These are phyloP conservation scores for Anticlea derivata DNA, from an alignment of 2,888 invertebrate species.

Conservation along the genomic window DNA sequence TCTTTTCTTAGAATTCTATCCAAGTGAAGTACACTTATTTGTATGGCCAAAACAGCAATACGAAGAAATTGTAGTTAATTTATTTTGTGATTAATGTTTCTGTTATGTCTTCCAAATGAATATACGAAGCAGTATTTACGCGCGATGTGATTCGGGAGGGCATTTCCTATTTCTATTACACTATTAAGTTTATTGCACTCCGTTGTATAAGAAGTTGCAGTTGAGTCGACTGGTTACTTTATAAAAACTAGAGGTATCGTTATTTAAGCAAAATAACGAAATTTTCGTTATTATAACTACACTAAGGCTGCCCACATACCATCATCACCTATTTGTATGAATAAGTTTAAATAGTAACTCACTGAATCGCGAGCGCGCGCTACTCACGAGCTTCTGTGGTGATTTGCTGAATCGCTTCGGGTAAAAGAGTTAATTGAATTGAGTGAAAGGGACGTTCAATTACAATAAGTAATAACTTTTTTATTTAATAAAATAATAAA, in stretches of 20 bases:
- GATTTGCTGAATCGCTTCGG: too few species aligned
- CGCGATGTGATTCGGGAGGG: constrained; percentile 64
- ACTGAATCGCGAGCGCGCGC: too few species aligned
- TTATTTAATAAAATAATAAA: too few species aligned
- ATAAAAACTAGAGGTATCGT: not conserved
- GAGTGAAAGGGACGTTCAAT: too few species aligned
- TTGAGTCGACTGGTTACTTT: constrained; percentile 36
- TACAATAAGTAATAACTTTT: too few species aligned
- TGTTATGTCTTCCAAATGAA: constrained; percentile 63
- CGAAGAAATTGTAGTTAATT: constrained; percentile 42
- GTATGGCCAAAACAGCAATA: constrained; percentile 19
- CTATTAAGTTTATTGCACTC: constrained; percentile 78
- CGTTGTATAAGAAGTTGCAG: constrained; percentile 57
- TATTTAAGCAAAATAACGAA: too few species aligned
- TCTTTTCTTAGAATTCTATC: not conserved
- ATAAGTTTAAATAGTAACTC: too few species aligned
- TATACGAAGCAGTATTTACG: constrained; percentile 62
- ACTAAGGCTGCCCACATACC: too few species aligned
- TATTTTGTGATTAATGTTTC: constrained; percentile 44
- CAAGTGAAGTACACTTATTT: not conserved
- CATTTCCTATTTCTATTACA: constrained; percentile 75
- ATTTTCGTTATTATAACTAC: too few species aligned
- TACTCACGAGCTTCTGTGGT: too few species aligned
- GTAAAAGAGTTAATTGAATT: too few species aligned
- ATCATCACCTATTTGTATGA: too few species aligned